Base-by-base conservation (phyloP, 2,113 vertebrate species). In the Pseudorasbora parva region DNA sequence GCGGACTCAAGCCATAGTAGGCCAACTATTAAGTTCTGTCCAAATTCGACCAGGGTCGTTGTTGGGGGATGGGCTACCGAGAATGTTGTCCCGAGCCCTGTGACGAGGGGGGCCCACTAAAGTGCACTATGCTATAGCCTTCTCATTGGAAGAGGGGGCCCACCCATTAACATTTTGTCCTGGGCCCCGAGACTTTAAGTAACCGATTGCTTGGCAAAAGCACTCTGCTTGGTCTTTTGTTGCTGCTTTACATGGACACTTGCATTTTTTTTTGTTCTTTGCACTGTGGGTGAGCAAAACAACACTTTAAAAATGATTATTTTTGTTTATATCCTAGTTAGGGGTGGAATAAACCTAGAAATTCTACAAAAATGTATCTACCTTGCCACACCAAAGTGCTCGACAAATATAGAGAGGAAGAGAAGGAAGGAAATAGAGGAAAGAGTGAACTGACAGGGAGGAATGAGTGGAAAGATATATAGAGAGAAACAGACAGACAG, bases 91-190 rank as follows among this genome's bases (percentile, higher is more conserved):
- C 72, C 25, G 14, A 74, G 47, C 47, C 47, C 72, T 10, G 45
- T 49, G 45, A 30, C 47, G 45, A 74, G 47, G 47, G 71, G 72
- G 72, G 72, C 72, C 72, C 72, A 74, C 72, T 74, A 30, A 74
- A 74, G 47, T 74, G 72, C 72, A 74, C 72, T 74, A 51, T 74
- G 43, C 72, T 30, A 74, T 74, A 49, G 72, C 72, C 47, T 51
- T 19, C 72, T 27, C 17, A 51, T 74, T 74, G 72, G 23, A 49
- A 74, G 17, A 30, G 15, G 47, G 72, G 72, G 72, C 69, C 69
- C 69, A 72, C 69, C 69, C 45, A 51, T 74, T 74, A 51, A 51
- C 72, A 74, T 74, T 74, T 74, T 74, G 72, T 74, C 47, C 43
- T 74, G 45, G 23, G 23, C 41, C 69, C n/a, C 5, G 12, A 47